Base-by-base conservation (phyloP, 2,113 vertebrate genomes). In the Pachypanchax playfairii region DNA sequence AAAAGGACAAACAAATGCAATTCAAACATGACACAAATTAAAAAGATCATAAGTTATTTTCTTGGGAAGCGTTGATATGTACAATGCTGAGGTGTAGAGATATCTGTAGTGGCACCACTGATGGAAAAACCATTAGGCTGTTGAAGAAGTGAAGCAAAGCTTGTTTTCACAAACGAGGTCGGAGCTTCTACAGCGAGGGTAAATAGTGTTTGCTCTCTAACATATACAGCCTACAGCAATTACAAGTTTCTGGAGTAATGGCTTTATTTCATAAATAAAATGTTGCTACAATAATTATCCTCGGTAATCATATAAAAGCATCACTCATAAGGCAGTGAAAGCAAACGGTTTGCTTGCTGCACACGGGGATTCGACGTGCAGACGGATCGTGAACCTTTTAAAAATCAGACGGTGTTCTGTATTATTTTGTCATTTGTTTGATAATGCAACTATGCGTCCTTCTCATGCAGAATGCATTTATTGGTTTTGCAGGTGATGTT, bases 161-260 rank as follows among this genome's bases (percentile, higher is more conserved):
- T 79, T 29, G 74, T 70, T 83, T 60, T 36, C 82, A 63, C 65
- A 80, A 71, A 80, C 80, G 59, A 93, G 89, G 90, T 92, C 95
- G 94, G 94, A 94, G 94, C 93, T 90, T 92, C 92, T 95, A 95
- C 91, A 79, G 89, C 89, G 88, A 91, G 91, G 86, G 91, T 93
- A 93, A 90, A 93, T 90, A 88, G 77, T 90, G 91, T 90, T 85
- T 86, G 90, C 80, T 65, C 58, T 81, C 71, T 82, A 91, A 93
- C 88, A 91, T 93, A 90, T 80, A 93, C 84, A 93, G 91, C 88
- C 88, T 91, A 91, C 92, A 93, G 92, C 87, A 72, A 81, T 88
- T 48, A 91, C 80, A 88, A 51, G 86, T 91, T 57, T 89, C 79
- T 73, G 91, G 90, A 91, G 85, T 91, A 89, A 89, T 93, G 86